Conservation (phyloP, 2,113 vertebrate species). For the Heterotilapia buettikoferi region DNA sequence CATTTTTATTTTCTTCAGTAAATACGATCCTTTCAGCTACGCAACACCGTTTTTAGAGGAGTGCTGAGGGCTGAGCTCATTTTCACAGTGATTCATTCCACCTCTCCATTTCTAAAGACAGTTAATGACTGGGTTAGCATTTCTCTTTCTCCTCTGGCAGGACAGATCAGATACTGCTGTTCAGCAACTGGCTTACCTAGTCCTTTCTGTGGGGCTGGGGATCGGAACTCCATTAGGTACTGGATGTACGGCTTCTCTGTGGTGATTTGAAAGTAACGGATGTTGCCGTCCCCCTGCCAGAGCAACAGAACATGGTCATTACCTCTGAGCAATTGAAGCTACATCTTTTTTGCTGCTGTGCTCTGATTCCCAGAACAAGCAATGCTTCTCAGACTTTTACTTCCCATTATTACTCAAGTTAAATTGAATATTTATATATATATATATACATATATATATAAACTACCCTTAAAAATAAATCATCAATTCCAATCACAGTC, state of each 20-base stretch:
- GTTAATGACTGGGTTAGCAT: not conserved
- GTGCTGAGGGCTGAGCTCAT: not conserved
- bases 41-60: not conserved
- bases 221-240: slow-evolving; percentile 96
- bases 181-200: slow-evolving; percentile 76
- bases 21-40: not conserved
- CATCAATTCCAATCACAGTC: not conserved
- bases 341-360: not conserved
- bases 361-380: not conserved
- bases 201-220: slow-evolving; percentile 91
- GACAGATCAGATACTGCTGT: not conserved
- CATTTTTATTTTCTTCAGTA: not conserved
- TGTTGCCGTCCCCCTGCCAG: slow-evolving; percentile 92
- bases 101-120: not conserved
- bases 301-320: not conserved
- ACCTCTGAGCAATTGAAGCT: not conserved
- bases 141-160: not conserved
- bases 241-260: slow-evolving; percentile 91
- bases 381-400: not conserved
- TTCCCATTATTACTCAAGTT: not conserved
- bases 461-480: not conserved
- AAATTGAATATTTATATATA: not conserved
- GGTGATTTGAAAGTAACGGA: slow-evolving; percentile 94
- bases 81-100: not conserved
- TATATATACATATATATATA: not conserved